A percentile compares a stretch with the other conserved stretches of the same genome.
Evolutionary conservation across 2,113 vertebrate genomes (phyloP).

Genomic region (Cervus canadensis): DNA sequence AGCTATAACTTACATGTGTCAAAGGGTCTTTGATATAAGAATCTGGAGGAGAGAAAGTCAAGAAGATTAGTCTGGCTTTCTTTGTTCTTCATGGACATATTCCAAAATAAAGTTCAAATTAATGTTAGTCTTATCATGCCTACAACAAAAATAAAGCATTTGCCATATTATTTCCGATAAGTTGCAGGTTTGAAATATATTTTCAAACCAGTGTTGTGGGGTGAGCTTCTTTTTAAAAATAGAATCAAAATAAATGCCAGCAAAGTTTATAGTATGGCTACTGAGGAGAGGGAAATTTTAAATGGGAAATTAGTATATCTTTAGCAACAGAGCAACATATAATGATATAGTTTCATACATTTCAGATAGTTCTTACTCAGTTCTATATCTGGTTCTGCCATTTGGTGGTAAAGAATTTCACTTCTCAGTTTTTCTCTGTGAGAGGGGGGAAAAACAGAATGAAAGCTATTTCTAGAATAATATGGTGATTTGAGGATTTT

Average conservation of each 20-base stretch:
- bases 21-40: conserved; percentile 46
- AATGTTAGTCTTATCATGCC: conserved; percentile 47
- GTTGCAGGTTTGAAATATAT: neutral
- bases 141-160: conserved; percentile 40
- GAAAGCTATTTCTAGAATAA: conserved; percentile 39
- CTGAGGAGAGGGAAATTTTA: neutral
- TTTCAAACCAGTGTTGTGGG: neutral
- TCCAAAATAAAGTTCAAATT: conserved; percentile 69
- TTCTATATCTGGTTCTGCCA: conserved; percentile 37
- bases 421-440: neutral
- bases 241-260: neutral
- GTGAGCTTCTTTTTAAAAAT: neutral
- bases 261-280: neutral
- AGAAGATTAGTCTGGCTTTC: conserved; percentile 40
- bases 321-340: conserved; percentile 38
- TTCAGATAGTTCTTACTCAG: conserved; percentile 1
- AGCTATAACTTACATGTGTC: conserved; percentile 58
- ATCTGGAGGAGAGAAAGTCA: neutral
- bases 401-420: neutral
- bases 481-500: neutral
- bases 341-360: conserved; percentile 4
- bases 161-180: neutral
- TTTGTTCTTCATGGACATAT: conserved; percentile 53
- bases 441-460: neutral
- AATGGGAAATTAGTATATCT: conserved; percentile 14